Conservation (phyloP, 2,797 vertebrate genomes). For the Pitangus sulphuratus region DNA sequence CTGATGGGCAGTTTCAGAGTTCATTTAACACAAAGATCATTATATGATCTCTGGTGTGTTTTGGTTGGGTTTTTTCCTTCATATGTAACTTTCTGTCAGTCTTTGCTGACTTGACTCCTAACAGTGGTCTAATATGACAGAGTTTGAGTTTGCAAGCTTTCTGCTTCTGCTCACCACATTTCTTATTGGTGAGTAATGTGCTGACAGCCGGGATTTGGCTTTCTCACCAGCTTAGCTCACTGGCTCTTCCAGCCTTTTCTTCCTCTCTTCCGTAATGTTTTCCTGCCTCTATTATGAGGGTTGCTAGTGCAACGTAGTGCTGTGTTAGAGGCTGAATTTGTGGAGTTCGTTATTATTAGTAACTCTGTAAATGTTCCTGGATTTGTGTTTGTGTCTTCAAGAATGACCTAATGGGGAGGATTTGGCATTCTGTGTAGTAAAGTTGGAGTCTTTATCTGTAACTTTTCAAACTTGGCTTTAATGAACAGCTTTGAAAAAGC, state of each 20-base stretch:
- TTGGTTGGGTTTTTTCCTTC: not conserved
- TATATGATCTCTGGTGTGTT: not conserved
- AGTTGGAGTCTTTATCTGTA: not conserved
- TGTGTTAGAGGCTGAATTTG: not conserved
- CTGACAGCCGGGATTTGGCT: slow-evolving; percentile 47
- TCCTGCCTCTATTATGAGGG: slow-evolving; percentile 42
- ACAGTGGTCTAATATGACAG: slow-evolving; percentile 15
- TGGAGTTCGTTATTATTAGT: not conserved
- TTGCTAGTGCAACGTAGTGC: slow-evolving; percentile 20
- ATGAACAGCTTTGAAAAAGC: not conserved
- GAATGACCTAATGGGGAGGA: not conserved
- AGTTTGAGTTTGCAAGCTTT: slow-evolving; percentile 46
- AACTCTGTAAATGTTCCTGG: not conserved
- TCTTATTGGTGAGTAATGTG: slow-evolving; percentile 73
- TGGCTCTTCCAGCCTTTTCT: slow-evolving; percentile 5
- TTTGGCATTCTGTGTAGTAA: not conserved
- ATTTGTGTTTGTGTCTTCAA: not conserved
- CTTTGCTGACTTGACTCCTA: slow-evolving; percentile 43
- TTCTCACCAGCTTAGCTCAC: not conserved
- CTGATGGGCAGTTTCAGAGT: not conserved
- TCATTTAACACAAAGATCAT: not conserved
- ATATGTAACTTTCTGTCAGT: slow-evolving; percentile 45
- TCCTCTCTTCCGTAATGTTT: slow-evolving; percentile 31
- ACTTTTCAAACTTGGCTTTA: not conserved
- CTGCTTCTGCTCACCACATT: slow-evolving; percentile 45